Conservation (phyloP, 2,113 vertebrate genomes). For the Ginglymostoma cirratum region DNA sequence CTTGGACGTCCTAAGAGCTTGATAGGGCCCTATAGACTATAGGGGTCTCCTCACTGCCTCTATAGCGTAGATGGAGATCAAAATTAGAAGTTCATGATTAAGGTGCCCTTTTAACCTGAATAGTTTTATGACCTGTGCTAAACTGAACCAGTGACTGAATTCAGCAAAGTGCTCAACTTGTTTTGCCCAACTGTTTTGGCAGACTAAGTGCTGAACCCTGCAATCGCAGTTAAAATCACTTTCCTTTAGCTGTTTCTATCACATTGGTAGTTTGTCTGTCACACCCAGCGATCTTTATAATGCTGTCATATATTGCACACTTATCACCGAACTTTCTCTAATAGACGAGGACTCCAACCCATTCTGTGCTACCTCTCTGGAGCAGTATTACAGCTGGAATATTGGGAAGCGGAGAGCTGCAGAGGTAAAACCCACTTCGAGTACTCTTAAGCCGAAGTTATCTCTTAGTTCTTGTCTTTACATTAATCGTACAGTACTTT, state of each 20-base stretch:
- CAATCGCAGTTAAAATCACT: background rate
- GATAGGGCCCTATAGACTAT: background rate
- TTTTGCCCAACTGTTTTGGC: background rate
- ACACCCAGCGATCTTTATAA: background rate
- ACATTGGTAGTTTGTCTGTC: background rate
- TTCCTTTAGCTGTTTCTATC: constrained; percentile 44
- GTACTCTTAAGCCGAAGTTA: background rate
- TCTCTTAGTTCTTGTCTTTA: background rate
- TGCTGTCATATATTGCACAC: background rate
- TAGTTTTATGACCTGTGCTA: background rate
- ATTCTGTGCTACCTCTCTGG: constrained; percentile 81
- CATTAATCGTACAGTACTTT: background rate
- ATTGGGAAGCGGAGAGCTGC: constrained; percentile 92
- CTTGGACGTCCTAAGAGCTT: background rate
- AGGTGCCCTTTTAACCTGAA: background rate
- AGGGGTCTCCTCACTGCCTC: background rate
- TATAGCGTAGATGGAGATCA: background rate
- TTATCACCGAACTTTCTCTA: background rate
- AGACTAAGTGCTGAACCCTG: background rate
- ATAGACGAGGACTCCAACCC: constrained; percentile 77
- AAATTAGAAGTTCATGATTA: background rate
- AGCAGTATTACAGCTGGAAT: constrained; percentile 94
- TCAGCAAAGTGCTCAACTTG: background rate
- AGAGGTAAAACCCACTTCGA: constrained; percentile 64
- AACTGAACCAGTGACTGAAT: background rate